Evolutionary conservation across 1,140 invertebrate genomes (phyloP), one percentile per base, ranked within the genome.

Genomic region (Harpegnathos saltator): DNA sequence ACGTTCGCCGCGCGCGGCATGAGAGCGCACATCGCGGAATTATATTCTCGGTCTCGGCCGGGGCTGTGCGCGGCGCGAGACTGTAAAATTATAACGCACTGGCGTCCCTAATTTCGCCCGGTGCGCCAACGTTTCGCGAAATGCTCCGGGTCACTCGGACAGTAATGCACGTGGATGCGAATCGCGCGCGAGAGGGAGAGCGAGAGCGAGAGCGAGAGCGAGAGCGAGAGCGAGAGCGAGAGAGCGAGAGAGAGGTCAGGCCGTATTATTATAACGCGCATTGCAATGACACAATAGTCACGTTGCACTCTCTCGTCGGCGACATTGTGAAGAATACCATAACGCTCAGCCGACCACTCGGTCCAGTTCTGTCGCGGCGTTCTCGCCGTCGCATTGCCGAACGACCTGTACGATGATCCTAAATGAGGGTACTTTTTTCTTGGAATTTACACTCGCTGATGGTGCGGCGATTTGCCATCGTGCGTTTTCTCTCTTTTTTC

Each of bases 91-190:
- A 78, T 78, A 78, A 78, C 63, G 33, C 33, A 29, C 63, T 71
- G 75, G 75, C 75, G 24, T 80, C 69, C 56, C 75, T 71, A 58
- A 80, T 80, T 80, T 80, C 75, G 54, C n/a, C 52, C 65, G 71
- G 29, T 56, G 33, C 75, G 48, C 75, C 44, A 71, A 71, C 22
- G 63, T 80, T 69, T 58, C 50, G 52, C 19, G 17, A 78, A 78
- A 80, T 38, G 65, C 75, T 58, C 24, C 65, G 54, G 75, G 52
- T 71, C 65, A 69, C 65, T 80, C 44, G 58, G 54, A 68, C 50
- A 19, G 22, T 69, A 69, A 80, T 80, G 33, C 75, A 71, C 52
- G 52, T 58, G 75, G 63, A 78, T 69, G 62, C 52, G 59, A 63
- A 65, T 54, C 59, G 24, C 4, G 38, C 38, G 9, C 3, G 38